Percentiles rank a stretch among this genome's conserved stretches.
phyloP scores from a whole-genome alignment of 2,113 vertebrate genomes.

The Ageneiosus marmoratus region DNA sequence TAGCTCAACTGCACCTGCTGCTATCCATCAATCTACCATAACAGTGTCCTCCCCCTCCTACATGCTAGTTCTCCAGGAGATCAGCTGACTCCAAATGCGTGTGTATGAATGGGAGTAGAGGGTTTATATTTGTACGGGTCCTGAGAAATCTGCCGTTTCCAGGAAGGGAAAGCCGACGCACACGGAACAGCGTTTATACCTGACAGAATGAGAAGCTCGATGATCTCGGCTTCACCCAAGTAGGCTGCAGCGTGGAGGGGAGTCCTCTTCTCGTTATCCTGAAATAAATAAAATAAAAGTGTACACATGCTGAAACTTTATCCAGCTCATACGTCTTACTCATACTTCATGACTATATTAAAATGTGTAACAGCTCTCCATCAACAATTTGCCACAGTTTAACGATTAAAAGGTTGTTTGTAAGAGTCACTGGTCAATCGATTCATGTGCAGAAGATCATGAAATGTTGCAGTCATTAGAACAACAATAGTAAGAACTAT shows the following conservation, averaged over 20 bases:
- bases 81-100: constrained; percentile 7
- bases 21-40: constrained; percentile 25
- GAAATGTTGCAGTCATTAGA: neutral
- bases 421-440: no score
- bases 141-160: neutral
- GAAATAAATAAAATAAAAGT: constrained; percentile 54
- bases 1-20: constrained; percentile 51
- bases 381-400: no score
- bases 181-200: constrained; percentile 70
- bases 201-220: constrained; percentile 98
- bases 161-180: neutral
- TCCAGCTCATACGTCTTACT: neutral
- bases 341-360: no score
- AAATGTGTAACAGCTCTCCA: neutral
- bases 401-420: no score
- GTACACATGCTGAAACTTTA: neutral
- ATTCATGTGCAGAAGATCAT: neutral
- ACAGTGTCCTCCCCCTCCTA: neutral
- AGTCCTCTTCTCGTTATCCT: constrained; percentile 98
- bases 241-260: constrained; percentile 97
- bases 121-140: neutral
- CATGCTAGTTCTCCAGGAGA: constrained; percentile 22
- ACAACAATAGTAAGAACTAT: neutral
- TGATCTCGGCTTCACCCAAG: constrained; percentile 97
- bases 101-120: constrained; percentile 13